A percentile compares a stretch with the other conserved stretches of the same genome.
Conservation (phyloP, 2,888 invertebrate species). For the Torymus tubicola region DNA sequence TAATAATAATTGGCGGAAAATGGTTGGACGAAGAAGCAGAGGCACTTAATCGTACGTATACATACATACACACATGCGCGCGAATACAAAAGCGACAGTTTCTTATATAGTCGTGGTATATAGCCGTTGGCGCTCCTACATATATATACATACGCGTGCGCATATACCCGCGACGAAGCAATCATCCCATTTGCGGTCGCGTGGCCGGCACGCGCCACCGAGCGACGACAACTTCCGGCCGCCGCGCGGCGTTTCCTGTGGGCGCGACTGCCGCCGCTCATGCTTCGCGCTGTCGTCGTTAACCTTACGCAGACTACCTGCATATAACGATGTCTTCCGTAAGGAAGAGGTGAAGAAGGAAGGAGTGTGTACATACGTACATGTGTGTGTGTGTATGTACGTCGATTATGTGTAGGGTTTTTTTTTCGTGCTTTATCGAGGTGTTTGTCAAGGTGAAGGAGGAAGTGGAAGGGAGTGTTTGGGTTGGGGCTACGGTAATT, state of each 20-base stretch:
- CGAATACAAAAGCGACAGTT: conserved; percentile 4
- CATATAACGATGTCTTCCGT: conserved; percentile 37
- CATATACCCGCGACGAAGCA: conserved; percentile 21
- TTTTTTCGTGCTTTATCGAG: neutral
- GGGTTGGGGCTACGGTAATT: neutral
- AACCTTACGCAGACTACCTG: conserved; percentile 25
- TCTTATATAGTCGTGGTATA: neutral
- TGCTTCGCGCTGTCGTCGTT: conserved; percentile 19
- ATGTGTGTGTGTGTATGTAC: neutral
- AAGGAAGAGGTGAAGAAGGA: no score
- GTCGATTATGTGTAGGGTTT: neutral
- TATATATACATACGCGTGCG: neutral
- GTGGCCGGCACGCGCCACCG: conserved; percentile 70
- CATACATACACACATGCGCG: neutral
- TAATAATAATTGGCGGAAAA: conserved; percentile 38
- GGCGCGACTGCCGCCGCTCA: neutral
- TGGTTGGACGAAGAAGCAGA: neutral
- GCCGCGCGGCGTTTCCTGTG: conserved; percentile 36
- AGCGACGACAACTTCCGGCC: conserved; percentile 69
- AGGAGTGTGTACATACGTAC: no score
- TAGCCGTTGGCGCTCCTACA: conserved; percentile 21
- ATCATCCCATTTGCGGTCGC: conserved; percentile 68
- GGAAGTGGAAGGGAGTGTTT: neutral
- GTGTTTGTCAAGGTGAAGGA: neutral
- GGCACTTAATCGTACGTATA: neutral